Evolutionary conservation across 2,888 invertebrate species (phyloP).

Genomic region (Tipula helvola): DNA sequence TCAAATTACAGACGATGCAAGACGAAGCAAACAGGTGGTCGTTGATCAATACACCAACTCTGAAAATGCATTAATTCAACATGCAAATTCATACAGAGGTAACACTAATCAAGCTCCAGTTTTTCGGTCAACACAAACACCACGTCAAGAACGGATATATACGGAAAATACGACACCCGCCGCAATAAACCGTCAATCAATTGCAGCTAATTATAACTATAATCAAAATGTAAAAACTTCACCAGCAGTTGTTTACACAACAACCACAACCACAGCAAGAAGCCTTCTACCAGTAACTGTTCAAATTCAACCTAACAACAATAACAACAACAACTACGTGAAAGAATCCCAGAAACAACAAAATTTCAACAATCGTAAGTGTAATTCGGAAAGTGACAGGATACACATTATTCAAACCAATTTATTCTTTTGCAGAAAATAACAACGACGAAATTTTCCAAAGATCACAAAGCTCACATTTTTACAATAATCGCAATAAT

Average conservation of each 20-base stretch:
- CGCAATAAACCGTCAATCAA: background rate
- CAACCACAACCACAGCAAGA: constrained; percentile 22
- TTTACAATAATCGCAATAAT: constrained; percentile 52
- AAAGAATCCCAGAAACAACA: background rate
- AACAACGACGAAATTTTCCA: constrained; percentile 47
- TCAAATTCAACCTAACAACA: background rate
- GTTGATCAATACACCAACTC: constrained; percentile 30
- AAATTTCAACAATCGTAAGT: background rate
- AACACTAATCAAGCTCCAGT: constrained; percentile 22
- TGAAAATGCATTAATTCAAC: constrained; percentile 16
- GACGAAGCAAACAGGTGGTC: constrained; percentile 30
- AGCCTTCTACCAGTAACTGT: background rate
- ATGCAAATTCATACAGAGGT: background rate
- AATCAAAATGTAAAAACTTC: constrained; percentile 16
- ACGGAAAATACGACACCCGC: background rate
- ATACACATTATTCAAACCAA: background rate
- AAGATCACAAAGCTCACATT: constrained; percentile 62
- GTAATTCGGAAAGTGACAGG: background rate
- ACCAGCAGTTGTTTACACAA: constrained; percentile 20
- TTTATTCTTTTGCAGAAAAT: constrained; percentile 24
- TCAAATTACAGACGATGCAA: background rate
- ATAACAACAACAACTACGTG: background rate
- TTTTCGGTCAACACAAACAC: constrained; percentile 5
- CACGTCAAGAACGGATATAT: background rate
- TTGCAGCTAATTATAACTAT: background rate